Base-by-base conservation (phyloP, 2,888 invertebrate species). In the Troides helena region DNA sequence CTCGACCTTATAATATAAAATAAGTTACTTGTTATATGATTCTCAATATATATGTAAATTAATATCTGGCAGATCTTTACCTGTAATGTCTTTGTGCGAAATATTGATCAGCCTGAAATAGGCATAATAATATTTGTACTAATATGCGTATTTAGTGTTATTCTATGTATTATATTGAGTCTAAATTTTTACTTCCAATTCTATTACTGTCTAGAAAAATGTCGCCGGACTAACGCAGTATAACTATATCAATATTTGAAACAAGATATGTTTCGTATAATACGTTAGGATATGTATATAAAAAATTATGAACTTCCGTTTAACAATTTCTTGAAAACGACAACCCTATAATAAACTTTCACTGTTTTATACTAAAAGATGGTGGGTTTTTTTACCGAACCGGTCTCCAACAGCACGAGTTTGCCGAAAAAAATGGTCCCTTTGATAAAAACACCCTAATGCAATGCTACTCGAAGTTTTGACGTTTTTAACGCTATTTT, bases 361-460 rank as follows among this genome's bases (percentile, higher is more conserved):
- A 66, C 69, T 69, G 65, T 66, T 62, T 30, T 8, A 39, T 7
- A 39, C 18, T 58, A n/a, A 57, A 65, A 57, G 65, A 46, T 25
- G 43, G 36, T 36, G 21, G 65, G 53, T 62, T 61, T 50, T 53
- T 39, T 36, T 43, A 56, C 39, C 57, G 23, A 65, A 69, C 69
- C 69, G 36, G 69, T 65, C 60, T 61, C 30, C 46, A 46, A 58
- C 10, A 69, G 69, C 69, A 65, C 69, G 69, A 61, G 65, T 50
- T 46, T 2, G 30, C 39, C 21, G 21, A 65, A 57, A 69, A 65
- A 65, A 43, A 57, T 30, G 6, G 39, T 21, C 46, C 62, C 36
- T 65, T 64, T 25, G 46, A 64, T 59, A 64, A 67, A 66, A 50
- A 17, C 50, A 59, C 58, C 58, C 50, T 36, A 18, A 50, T 57